phyloP scores from a whole-genome alignment of 2,113 vertebrate species.

The Dolichotis patagonum region DNA sequence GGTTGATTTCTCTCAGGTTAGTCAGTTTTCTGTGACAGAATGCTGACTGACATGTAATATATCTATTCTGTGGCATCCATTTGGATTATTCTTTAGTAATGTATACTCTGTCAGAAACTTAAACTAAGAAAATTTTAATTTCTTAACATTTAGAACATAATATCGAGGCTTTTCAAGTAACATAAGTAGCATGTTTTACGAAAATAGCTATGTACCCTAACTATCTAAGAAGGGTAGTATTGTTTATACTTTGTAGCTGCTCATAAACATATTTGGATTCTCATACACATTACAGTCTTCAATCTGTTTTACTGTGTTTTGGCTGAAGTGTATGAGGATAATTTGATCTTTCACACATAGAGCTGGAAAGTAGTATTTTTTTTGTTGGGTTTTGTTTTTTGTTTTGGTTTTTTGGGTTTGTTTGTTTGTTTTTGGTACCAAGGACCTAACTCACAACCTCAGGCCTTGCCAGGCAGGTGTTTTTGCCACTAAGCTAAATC shows the following conservation, averaged over 20 bases:
- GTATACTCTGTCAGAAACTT: neutral
- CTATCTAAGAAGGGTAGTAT: neutral
- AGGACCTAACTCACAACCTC: too few relatives aligned
- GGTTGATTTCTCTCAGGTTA: neutral
- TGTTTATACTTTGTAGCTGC: neutral
- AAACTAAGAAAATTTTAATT: neutral
- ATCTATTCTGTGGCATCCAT: too few relatives aligned
- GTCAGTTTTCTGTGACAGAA: neutral
- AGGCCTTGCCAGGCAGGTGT: too few relatives aligned
- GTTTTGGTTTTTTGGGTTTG: too few relatives aligned
- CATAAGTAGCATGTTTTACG: neutral
- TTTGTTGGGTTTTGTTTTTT: too few relatives aligned
- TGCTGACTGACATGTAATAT: neutral
- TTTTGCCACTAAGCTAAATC: too few relatives aligned
- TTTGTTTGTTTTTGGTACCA: too few relatives aligned
- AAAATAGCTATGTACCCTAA: neutral
- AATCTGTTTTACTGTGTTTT: slow-evolving; percentile 16
- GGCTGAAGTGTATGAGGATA: slow-evolving; percentile 8
- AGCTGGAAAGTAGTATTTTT: slow-evolving; percentile 9
- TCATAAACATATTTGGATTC: neutral
- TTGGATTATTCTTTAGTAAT: neutral
- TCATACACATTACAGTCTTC: neutral
- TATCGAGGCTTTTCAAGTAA: neutral
- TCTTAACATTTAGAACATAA: neutral
- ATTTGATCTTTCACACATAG: neutral